Percentiles rank a stretch among this genome's conserved stretches.
phyloP scores from a whole-genome alignment of 2,113 vertebrate species.

The Nicator chloris region DNA sequence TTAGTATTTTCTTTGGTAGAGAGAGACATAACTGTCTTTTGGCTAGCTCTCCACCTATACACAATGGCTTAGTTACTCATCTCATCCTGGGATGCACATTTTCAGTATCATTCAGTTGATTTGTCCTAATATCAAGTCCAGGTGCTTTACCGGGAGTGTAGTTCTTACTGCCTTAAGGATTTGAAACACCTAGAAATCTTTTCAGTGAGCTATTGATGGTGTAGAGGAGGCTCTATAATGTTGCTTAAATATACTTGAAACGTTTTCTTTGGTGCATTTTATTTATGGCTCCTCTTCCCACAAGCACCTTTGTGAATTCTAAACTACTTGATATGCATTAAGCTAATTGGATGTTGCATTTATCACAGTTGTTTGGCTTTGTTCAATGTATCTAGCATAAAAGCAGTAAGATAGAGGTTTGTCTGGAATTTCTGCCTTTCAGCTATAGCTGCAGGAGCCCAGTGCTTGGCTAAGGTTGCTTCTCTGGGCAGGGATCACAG shows the following conservation, averaged over 20 bases:
- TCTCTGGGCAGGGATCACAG: slow-evolving; percentile 56
- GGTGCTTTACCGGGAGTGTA: not conserved
- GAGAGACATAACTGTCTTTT: not conserved
- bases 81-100: not conserved
- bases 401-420: not conserved
- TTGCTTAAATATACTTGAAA: not conserved
- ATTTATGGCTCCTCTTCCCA: not conserved
- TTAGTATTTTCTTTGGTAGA: not conserved
- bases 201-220: not conserved
- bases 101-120: not conserved
- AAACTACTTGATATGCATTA: not conserved
- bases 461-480: not conserved
- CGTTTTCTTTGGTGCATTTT: not conserved
- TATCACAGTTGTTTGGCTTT: not conserved
- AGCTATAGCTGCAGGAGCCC: not conserved
- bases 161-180: not conserved
- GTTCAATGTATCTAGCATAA: not conserved
- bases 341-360: not conserved
- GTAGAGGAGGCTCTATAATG: not conserved
- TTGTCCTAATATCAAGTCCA: not conserved
- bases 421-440: slow-evolving; percentile 31
- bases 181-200: not conserved
- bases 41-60: not conserved
- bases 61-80: not conserved
- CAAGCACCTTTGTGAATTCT: not conserved